These are phyloP conservation scores for Chloroclysta siterata DNA, from an alignment of 2,888 invertebrate species.

Conservation along the genomic window DNA sequence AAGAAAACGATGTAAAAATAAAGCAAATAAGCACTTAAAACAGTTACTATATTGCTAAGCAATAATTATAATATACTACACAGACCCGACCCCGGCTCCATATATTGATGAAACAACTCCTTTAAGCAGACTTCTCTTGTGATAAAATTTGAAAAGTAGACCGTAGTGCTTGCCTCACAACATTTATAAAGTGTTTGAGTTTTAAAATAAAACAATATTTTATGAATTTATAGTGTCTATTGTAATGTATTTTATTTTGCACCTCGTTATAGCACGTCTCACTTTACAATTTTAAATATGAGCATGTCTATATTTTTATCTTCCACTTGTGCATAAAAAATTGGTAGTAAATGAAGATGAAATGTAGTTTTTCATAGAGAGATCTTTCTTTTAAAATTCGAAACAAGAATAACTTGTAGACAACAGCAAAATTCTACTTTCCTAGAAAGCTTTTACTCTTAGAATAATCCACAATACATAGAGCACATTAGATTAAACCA, in stretches of 20 bases:
- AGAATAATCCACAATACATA: conserved; percentile 27
- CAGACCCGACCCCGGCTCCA: too few species aligned
- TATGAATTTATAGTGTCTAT: conserved; percentile 43
- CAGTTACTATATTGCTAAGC: too few species aligned
- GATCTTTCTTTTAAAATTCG: conserved; percentile 6
- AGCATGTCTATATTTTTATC: conserved; percentile 39
- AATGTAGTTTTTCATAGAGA: conserved; percentile 18
- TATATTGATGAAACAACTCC: too few species aligned
- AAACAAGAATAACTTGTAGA: conserved; percentile 1
- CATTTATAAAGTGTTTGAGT: conserved; percentile 37
- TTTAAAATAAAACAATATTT: conserved; percentile 41
- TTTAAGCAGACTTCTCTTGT: conserved; percentile 53
- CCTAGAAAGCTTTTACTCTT: conserved; percentile 25
- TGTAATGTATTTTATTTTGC: conserved; percentile 47
- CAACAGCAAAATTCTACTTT: conserved; percentile 11
- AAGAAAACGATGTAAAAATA: too few species aligned
- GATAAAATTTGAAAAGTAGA: conserved; percentile 47
- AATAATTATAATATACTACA: too few species aligned
- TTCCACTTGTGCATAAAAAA: conserved; percentile 34
- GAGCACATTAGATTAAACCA: conserved; percentile 38
- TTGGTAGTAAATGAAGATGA: conserved; percentile 18
- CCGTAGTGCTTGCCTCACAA: conserved; percentile 61
- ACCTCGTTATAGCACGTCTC: conserved; percentile 53
- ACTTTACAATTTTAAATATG: conserved; percentile 35
- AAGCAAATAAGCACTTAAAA: too few species aligned